Evolutionary conservation across 2,113 vertebrate species (phyloP).

Genomic region (Phalacrocorax carbo): DNA sequence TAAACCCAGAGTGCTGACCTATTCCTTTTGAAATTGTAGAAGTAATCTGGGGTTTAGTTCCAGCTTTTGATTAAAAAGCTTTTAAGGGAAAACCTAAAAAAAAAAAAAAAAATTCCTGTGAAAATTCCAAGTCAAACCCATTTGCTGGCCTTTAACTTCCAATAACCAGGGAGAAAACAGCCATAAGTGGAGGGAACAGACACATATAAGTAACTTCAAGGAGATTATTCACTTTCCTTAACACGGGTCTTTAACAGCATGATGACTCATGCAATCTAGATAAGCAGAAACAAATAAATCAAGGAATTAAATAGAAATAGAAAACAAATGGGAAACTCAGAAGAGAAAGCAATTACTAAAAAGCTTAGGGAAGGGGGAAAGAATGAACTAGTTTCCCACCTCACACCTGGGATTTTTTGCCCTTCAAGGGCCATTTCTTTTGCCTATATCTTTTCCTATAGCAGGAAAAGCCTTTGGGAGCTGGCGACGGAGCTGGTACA

Average conservation of each 20-base stretch:
- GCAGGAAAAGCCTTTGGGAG: background rate
- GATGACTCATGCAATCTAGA: background rate
- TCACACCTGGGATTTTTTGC: background rate
- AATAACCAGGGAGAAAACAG: background rate
- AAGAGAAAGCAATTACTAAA: background rate
- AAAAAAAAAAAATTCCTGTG: background rate
- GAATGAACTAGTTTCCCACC: background rate
- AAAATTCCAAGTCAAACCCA: background rate
- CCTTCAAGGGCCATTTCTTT: background rate
- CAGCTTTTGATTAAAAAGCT: conserved; percentile 48
- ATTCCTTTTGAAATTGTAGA: background rate
- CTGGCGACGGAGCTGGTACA: background rate
- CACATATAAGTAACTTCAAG: background rate
- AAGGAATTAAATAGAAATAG: conserved; percentile 1
- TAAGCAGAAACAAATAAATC: conserved; percentile 15
- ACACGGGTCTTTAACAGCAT: background rate
- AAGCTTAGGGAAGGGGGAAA: background rate
- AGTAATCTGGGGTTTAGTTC: background rate
- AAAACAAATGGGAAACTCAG: background rate
- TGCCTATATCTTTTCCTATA: background rate
- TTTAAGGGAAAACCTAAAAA: conserved; percentile 18
- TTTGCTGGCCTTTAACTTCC: conserved; percentile 32
- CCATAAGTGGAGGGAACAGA: background rate
- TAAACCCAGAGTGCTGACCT: conserved; percentile 5
- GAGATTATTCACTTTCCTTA: conserved; percentile 10